Evolutionary conservation across 2,888 invertebrate genomes (phyloP).

Genomic region (Exocentrus adspersus): DNA sequence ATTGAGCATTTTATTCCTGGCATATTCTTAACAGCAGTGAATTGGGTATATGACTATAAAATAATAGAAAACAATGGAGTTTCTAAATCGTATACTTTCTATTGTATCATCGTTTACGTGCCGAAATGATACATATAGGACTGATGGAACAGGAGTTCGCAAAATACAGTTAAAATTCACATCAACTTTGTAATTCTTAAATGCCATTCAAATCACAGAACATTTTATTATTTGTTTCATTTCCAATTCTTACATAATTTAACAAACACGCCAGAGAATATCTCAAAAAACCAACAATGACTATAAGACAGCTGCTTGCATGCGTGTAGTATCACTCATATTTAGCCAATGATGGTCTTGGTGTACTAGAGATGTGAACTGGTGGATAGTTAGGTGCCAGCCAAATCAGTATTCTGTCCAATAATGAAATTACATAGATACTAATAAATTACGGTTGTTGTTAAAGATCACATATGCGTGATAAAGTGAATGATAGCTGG

Average conservation of each 20-base stretch:
- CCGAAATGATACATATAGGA: neutral
- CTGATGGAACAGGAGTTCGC: neutral
- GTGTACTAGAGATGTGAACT: conserved; percentile 46
- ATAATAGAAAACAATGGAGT: neutral
- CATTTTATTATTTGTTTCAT: neutral
- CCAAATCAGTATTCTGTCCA: conserved; percentile 43
- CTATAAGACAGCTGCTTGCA: too few relatives aligned
- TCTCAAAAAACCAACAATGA: too few relatives aligned
- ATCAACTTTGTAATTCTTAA: conserved; percentile 11
- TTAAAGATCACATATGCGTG: too few relatives aligned
- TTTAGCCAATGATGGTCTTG: conserved; percentile 46
- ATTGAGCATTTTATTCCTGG: conserved; percentile 11
- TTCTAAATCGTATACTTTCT: neutral
- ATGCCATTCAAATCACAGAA: conserved; percentile 24
- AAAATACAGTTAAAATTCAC: too few relatives aligned
- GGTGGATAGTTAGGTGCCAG: conserved; percentile 42
- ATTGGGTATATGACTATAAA: too few relatives aligned
- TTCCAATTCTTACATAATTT: neutral
- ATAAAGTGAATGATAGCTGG: neutral
- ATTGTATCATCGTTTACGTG: neutral
- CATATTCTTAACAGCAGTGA: neutral
- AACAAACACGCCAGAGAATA: too few relatives aligned
- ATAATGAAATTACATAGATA: conserved; percentile 21
- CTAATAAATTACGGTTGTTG: too few relatives aligned
- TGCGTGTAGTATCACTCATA: conserved; percentile 41